Evolutionary conservation across 1,140 invertebrate genomes (phyloP), one percentile per base, ranked within the genome.

Genomic region (Zaprionus ghesquierei): DNA sequence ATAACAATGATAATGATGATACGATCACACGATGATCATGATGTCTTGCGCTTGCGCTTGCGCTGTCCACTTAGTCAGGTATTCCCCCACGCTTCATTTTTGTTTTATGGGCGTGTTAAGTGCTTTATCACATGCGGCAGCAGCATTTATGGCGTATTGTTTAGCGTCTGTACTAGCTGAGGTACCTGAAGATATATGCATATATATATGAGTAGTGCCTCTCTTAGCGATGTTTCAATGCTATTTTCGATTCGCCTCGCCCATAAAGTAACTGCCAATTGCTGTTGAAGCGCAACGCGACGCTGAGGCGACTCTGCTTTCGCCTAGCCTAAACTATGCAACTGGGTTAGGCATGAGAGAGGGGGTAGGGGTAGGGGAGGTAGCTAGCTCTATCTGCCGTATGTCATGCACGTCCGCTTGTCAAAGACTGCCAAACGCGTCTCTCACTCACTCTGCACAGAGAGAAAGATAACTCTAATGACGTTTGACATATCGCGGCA

Each of bases 401-500:
- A 55, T 46, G 61, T 71, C 53, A 70, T 56, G 51, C 66, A 69
- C 51, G 61, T 71, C 69, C 44, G 61, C 31, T 31, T 50, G 69
- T 65, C 61, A 54, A 10, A 15, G 31, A 35, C 55, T 23, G 27
- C 31, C 38, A 44, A 44, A 44, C 29, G 58, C 41, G 25, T 20
- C 25, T 22, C 51, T 58, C 58, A 31, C 53, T 61, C 33, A 31
- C n/a, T n/a, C n/a, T n/a, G n/a, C n/a, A n/a, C n/a, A n/a, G n/a
- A n/a, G n/a, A n/a, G n/a, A n/a, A 31, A 65, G 63, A 53, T 68
- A 66, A 38, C 86, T 77, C 65, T 87, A 86, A 86, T 89, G 82
- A 87, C 82, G 15, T 78, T 82, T 86, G 82, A 86, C 79, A 82
- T 64, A 82, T 82, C 60, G 69, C 49, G 75, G 60, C 79, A 76